Evolutionary conservation across 2,113 vertebrate species (phyloP), one percentile per base, ranked within the genome.

Genomic region (Acinonyx jubatus): DNA sequence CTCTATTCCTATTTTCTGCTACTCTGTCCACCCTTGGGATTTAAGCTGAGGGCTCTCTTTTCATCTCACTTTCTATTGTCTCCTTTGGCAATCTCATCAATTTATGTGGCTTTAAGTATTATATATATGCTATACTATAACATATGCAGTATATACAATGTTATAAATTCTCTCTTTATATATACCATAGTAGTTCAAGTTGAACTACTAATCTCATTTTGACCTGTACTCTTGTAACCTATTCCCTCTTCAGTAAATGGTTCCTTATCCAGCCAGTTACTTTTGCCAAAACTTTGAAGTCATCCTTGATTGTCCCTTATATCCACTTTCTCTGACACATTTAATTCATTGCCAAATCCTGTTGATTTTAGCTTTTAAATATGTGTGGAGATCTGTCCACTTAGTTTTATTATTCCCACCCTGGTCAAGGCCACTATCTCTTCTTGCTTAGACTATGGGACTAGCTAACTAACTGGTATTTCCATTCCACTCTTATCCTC

Each of bases 21-120:
- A 13, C 48, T 87, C 38, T 76, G 23, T 9, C 29, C 13, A 61
- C 8, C 7, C 1, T 95, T 6, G 61, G 50, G 16, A 15, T 36
- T 86, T 25, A 45, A 36, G 13, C 80, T 79, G 86, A 87, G n/a
- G 27, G 25, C 31, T 71, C 12, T 88, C 9, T 57, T 36, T 78
- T 50, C 6, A 50, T 31, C 31, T 92, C 4, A 63, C 7, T 85
- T 84, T 92, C 52, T 27, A 74, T 45, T 74, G 11, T 89, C 10
- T 71, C 14, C 23, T 19, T 86, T 81, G 81, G 29, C 8, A 81
- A 76, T 27, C 15, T 85, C 15, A 76, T 52, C 8, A 29, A 83
- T 76, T 79, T 91, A 27, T 91, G 31, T 78, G 48, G 27, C 85
- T 76, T 80, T 91, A 88, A 80, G 79, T 48, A 73, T 9, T 19